These are phyloP conservation scores for Myoxocephalus aenaeus DNA, from an alignment of 2,797 vertebrate genomes.

Conservation along the genomic window DNA sequence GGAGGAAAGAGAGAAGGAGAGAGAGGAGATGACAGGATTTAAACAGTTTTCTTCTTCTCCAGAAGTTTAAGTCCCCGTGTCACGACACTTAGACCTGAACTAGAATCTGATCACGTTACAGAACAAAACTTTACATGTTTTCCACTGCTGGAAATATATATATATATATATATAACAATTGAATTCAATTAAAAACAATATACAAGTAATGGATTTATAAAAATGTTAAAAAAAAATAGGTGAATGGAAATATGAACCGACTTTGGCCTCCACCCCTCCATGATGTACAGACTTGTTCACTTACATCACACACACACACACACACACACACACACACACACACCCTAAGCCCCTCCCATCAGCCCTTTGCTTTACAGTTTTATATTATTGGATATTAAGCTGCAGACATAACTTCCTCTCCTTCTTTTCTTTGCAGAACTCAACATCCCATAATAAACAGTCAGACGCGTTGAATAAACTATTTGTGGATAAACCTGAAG, in stretches of 20 bases:
- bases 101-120: not conserved
- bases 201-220: not conserved
- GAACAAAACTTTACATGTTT: not conserved
- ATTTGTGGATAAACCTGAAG: not conserved
- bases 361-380: not conserved
- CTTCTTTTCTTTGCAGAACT: not conserved
- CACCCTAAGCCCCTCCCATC: not conserved
- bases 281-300: not conserved
- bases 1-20: not conserved
- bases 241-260: not conserved
- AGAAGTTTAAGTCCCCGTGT: not conserved
- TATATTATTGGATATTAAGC: not conserved
- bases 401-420: not conserved
- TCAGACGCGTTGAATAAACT: not conserved
- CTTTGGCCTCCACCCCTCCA: not conserved
- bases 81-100: not conserved
- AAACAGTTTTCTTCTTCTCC: not conserved
- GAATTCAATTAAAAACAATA: not conserved
- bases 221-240: not conserved
- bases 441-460: not conserved
- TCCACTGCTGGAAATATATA: not conserved
- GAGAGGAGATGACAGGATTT: not conserved
- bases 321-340: no score
- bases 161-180: not conserved
- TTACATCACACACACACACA: not conserved